Base-by-base conservation (phyloP, 1,140 invertebrate genomes). In the Rhagoletis pomonella region DNA sequence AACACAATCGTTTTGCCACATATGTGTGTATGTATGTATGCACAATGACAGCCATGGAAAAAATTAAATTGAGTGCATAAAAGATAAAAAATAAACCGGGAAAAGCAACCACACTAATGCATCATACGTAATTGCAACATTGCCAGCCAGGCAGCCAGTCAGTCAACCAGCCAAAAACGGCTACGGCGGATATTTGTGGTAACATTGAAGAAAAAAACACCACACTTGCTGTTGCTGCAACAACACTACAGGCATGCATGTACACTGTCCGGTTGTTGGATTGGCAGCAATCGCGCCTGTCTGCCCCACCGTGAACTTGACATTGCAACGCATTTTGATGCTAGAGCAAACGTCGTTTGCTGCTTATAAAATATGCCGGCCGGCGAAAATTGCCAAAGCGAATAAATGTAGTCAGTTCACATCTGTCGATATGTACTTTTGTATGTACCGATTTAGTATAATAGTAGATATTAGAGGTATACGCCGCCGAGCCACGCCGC, bases 281-380 rank as follows among this genome's bases (percentile, higher is more conserved):
- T 47, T 47, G 44, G 0, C 44, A 4, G 44, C 42, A 5, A 77
- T 47, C 69, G 69, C 29, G 29, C 29, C 29, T 29, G 29, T 29
- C 29, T 29, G 50, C 47, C 55, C 73, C 47, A 55, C 67, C n/a
- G 19, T 81, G 73, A 81, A 81, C 73, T 81, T 81, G 73, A 81
- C 73, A 81, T 81, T 81, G 73, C 73, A 50, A 55, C 6, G n/a
- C 73, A 10, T 81, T 81, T 55, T 81, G 73, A n/a, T 50, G 73
- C 47, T 55, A 81, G 50, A 81, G 50, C 69, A 47, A n/a, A 47
- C 69, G 10, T 47, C 4, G 19, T 29, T 59, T 7, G 58, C 58
- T 59, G 58, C 60, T 62, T 62, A 62, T 62, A 62, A 62, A 62
- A 62, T 73, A 47, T 73, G 42, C 67, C 67, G 67, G 67, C 67